Conservation (phyloP, 2,888 invertebrate species). For the Halictus quadricinctus region DNA sequence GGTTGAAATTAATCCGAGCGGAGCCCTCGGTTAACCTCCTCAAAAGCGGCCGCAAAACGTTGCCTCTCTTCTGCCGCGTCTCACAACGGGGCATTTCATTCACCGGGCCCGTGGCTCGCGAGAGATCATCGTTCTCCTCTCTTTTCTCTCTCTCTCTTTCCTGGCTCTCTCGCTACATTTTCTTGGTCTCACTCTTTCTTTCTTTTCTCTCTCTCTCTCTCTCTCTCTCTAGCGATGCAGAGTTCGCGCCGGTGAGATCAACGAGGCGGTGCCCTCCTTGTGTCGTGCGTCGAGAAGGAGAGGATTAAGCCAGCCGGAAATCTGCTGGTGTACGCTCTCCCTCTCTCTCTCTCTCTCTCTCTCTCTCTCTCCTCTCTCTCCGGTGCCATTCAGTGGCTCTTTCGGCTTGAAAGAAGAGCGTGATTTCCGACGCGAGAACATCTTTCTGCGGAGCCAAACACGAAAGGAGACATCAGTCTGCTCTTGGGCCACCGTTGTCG, state of each 20-base stretch:
- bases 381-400: slow-evolving; percentile 65
- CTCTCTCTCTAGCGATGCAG: neutral
- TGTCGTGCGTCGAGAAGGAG: slow-evolving; percentile 36
- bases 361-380: neutral
- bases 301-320: slow-evolving; percentile 57
- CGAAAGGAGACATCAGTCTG: slow-evolving; percentile 38
- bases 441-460: slow-evolving; percentile 47
- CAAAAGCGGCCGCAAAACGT: slow-evolving; percentile 64
- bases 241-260: slow-evolving; percentile 51
- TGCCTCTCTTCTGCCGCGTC: slow-evolving; percentile 35
- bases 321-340: slow-evolving; percentile 39
- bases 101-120: slow-evolving; percentile 46
- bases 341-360: too few relatives aligned
- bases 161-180: slow-evolving; percentile 35
- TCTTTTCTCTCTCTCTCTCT: neutral
- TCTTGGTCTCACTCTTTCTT: slow-evolving; percentile 36
- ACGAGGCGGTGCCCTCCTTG: slow-evolving; percentile 54
- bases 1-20: slow-evolving; percentile 78
- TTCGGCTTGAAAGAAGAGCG: slow-evolving; percentile 69
- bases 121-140: slow-evolving; percentile 47
- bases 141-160: neutral
- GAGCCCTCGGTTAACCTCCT: slow-evolving; percentile 68
- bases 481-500: slow-evolving; percentile 45
- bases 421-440: slow-evolving; percentile 72
- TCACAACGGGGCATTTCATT: slow-evolving; percentile 60